Conservation (phyloP, 1,140 invertebrate genomes). For the Cherax quadricarinatus region DNA sequence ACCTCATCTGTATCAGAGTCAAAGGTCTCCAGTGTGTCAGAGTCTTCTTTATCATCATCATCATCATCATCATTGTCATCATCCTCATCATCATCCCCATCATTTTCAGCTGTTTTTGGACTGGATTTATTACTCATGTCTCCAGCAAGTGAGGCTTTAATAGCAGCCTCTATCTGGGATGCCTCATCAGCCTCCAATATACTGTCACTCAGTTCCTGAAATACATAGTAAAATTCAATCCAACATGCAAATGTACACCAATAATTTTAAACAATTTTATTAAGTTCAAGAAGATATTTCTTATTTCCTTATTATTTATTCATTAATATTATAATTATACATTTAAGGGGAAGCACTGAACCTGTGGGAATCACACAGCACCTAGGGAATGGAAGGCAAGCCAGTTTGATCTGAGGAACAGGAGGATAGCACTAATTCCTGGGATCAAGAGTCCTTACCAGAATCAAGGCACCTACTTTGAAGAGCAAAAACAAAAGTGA, state of each 20-base stretch:
- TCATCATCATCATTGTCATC: slow-evolving; percentile 70
- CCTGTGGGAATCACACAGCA: too few relatives aligned
- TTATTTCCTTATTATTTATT: too few relatives aligned
- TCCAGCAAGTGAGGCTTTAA: slow-evolving; percentile 77
- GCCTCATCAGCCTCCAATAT: slow-evolving; percentile 78
- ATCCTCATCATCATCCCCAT: slow-evolving; percentile 72
- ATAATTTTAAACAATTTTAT: too few relatives aligned
- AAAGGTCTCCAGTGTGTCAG: slow-evolving; percentile 76
- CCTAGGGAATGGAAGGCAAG: too few relatives aligned
- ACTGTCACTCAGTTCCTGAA: slow-evolving; percentile 69
- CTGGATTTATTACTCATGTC: slow-evolving; percentile 30
- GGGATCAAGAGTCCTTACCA: too few relatives aligned
- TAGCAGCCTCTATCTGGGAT: slow-evolving; percentile 78
- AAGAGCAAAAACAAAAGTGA: too few relatives aligned
- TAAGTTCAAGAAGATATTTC: too few relatives aligned
- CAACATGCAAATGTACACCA: not conserved
- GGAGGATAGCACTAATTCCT: too few relatives aligned
- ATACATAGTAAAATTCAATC: not conserved
- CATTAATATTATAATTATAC: too few relatives aligned
- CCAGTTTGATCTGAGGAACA: too few relatives aligned
- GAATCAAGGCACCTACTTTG: too few relatives aligned
- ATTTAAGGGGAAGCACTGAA: too few relatives aligned
- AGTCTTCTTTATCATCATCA: slow-evolving; percentile 74
- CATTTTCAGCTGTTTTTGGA: slow-evolving; percentile 10
- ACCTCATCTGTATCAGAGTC: slow-evolving; percentile 71